Conservation (phyloP, 2,888 invertebrate species). For the Mythimna impura region DNA sequence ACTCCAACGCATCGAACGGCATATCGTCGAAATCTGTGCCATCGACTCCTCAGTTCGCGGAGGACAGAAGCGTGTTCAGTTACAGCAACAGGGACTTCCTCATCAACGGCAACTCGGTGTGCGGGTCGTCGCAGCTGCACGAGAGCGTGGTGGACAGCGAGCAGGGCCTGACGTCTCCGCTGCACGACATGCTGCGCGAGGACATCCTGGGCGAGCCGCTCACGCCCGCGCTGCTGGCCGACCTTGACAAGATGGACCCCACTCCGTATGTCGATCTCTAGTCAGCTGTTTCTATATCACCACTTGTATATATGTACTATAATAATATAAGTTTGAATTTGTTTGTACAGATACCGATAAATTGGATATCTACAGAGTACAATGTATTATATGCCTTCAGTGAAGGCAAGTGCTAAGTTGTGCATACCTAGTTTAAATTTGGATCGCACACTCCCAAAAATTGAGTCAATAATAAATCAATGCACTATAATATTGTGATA, state of each 20-base stretch:
- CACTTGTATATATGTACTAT: constrained; percentile 76
- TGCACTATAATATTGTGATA: constrained; percentile 81
- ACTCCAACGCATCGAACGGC: constrained; percentile 83
- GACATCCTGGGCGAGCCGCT: constrained; percentile 81
- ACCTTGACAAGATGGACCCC: constrained; percentile 86
- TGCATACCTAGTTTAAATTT: constrained; percentile 75
- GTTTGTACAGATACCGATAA: constrained; percentile 83
- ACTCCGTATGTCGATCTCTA: constrained; percentile 88
- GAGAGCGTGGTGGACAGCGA: constrained; percentile 78
- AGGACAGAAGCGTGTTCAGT: constrained; percentile 89
- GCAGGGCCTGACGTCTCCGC: constrained; percentile 79
- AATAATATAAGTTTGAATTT: constrained; percentile 75
- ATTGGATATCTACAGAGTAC: constrained; percentile 85
- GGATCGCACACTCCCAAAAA: constrained; percentile 84
- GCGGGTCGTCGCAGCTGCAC: constrained; percentile 75
- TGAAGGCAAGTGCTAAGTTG: constrained; percentile 82
- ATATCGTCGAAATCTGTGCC: constrained; percentile 94
- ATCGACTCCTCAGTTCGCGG: constrained; percentile 91
- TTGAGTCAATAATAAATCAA: constrained; percentile 82
- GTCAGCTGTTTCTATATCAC: constrained; percentile 74
- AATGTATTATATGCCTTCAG: constrained; percentile 87
- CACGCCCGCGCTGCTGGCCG: constrained; percentile 85
- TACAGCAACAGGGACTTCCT: constrained; percentile 91
- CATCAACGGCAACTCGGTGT: constrained; percentile 91
- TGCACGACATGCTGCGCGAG: constrained; percentile 85